These are phyloP conservation scores for Hippoglossus stenolepis DNA, from an alignment of 2,113 vertebrate species.

Conservation along the genomic window DNA sequence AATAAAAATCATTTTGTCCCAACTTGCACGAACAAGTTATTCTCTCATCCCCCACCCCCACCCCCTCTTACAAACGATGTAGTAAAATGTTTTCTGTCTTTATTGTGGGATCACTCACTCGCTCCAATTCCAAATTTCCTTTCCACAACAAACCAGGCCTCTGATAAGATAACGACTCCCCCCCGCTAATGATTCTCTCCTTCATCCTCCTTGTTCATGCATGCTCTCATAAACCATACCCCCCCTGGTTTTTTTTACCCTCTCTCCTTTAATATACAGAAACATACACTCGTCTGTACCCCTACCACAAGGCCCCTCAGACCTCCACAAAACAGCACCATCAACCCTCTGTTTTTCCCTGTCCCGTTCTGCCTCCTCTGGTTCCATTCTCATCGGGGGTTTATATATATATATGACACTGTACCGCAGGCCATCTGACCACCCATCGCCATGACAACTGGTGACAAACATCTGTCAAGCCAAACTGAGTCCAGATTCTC, in stretches of 20 bases:
- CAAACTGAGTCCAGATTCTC: constrained; percentile 72
- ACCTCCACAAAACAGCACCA: constrained; percentile 31
- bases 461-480: constrained; percentile 71
- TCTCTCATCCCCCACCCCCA: background rate
- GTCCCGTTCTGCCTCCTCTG: constrained; percentile 32
- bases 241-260: background rate
- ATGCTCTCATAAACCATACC: constrained; percentile 60
- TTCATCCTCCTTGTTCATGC: constrained; percentile 49
- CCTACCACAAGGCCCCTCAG: constrained; percentile 30
- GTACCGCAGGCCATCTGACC: constrained; percentile 63
- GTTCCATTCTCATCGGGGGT: constrained; percentile 57
- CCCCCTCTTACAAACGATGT: background rate
- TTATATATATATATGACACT: constrained; percentile 57
- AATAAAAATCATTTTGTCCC: constrained; percentile 16
- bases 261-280: constrained; percentile 26
- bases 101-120: constrained; percentile 48
- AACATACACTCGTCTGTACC: constrained; percentile 21
- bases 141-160: constrained; percentile 56
- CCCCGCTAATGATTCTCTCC: constrained; percentile 48
- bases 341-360: constrained; percentile 38
- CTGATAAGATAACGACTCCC: constrained; percentile 47
- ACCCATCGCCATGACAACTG: constrained; percentile 69
- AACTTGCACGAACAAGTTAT: constrained; percentile 13
- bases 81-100: constrained; percentile 41
- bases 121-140: constrained; percentile 37